Evolutionary conservation across 2,113 vertebrate species (phyloP), one percentile per base, ranked within the genome.

Genomic region (Phaethornis superciliosus): DNA sequence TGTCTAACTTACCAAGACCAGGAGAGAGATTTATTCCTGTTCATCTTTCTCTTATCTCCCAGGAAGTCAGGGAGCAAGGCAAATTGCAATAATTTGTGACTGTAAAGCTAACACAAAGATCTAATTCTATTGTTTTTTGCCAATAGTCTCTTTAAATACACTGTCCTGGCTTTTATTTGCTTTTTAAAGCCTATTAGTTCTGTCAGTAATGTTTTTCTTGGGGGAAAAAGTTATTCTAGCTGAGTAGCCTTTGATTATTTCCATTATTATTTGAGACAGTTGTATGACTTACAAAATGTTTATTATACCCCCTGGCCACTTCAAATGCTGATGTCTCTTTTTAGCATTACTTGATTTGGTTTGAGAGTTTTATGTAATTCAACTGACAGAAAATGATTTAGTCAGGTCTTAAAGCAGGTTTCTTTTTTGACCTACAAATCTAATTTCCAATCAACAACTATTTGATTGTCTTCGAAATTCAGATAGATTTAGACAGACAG

Each of bases 131-230:
- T 63, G 27, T 54, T 95, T 92, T 79, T 75, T 52, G 75, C 62
- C 21, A 54, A 68, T 7, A 40, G 33, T 49, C 84, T 11, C 56
- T 92, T 92, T 81, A 92, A 84, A 85, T 85, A 67, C 42, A 58
- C 18, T 71, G 19, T 46, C 65, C n/a, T 9, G 4, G 35, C n/a
- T 81, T 79, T 47, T 7, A 7, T 85, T 90, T 82, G 22, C 37
- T 88, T 95, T 90, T 63, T 67, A 88, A 88, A 92, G 27, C 30
- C 70, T 65, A 67, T 96, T 92, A 90, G 10, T 71, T 85, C 52
- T 88, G 75, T 93, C 79, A 85, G 65, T 62, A 65, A 15, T 55
- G 52, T 71, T 90, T 83, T 81, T 88, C 75, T 55, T 13, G 4
- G 22, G 90, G 70, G 65, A 85, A 63, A 79, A 88, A 62, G 30